Percentiles rank a stretch among this genome's conserved stretches.
These are phyloP conservation scores for Hyposoter didymator DNA, from an alignment of 2,888 invertebrate species.

Conservation along the genomic window DNA sequence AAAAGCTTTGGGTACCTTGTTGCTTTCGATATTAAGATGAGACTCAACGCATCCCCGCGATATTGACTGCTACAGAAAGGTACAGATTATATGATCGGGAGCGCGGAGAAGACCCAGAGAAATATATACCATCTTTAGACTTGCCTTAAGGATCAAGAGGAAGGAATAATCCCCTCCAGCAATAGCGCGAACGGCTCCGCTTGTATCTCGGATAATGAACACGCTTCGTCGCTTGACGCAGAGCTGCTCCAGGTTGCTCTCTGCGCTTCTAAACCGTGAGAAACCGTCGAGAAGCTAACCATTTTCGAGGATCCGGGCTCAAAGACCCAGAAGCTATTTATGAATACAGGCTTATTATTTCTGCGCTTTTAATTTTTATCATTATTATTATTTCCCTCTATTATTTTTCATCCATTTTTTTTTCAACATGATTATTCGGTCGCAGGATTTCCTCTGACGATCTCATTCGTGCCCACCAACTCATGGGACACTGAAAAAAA, in stretches of 20 bases:
- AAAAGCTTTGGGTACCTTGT: neutral
- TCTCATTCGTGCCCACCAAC: neutral
- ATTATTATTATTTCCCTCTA: neutral
- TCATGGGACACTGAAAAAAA: neutral
- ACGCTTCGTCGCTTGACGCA: slow-evolving; percentile 39
- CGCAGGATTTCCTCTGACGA: neutral
- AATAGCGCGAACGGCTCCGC: slow-evolving; percentile 28
- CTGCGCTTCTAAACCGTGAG: slow-evolving; percentile 6
- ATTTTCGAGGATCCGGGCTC: slow-evolving; percentile 28
- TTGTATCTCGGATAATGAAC: slow-evolving; percentile 9
- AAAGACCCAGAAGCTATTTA: neutral
- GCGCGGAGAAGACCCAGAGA: neutral
- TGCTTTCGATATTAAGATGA: slow-evolving; percentile 19
- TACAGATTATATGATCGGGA: neutral
- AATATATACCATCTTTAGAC: slow-evolving; percentile 8
- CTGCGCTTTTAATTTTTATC: neutral
- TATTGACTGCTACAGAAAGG: neutral
- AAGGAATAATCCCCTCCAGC: slow-evolving; percentile 56
- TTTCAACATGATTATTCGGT: neutral
- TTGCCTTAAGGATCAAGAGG: slow-evolving; percentile 37
- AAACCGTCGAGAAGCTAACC: slow-evolving; percentile 22
- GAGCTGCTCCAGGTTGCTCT: slow-evolving; percentile 20
- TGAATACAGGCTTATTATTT: neutral
- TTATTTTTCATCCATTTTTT: neutral
- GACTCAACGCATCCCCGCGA: neutral